A percentile compares a stretch with the other conserved stretches of the same genome.
phyloP scores from a whole-genome alignment of 1,140 invertebrate species.

The Archegozetes longisetosus region DNA sequence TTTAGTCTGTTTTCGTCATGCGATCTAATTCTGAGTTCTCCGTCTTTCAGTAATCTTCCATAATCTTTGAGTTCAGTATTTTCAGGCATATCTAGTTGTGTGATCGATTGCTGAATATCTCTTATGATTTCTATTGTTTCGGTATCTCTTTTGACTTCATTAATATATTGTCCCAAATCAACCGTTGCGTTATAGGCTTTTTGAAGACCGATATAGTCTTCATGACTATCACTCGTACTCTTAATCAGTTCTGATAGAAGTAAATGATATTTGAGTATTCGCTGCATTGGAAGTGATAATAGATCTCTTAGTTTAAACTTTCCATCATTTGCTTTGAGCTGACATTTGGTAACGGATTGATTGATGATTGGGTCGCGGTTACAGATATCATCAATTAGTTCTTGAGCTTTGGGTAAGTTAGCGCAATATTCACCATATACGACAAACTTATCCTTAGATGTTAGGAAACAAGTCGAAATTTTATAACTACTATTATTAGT shows the following conservation, averaged over 20 bases:
- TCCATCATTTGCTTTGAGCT: slow-evolving; percentile 67
- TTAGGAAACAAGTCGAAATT: slow-evolving; percentile 56
- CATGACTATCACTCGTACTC: slow-evolving; percentile 54
- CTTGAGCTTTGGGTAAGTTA: slow-evolving; percentile 64
- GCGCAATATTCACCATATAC: slow-evolving; percentile 92
- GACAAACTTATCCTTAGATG: slow-evolving; percentile 73
- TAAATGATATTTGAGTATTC: slow-evolving; percentile 91
- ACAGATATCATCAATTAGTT: slow-evolving; percentile 53
- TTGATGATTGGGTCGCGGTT: slow-evolving; percentile 41
- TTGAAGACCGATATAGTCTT: slow-evolving; percentile 63
- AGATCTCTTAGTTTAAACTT: slow-evolving; percentile 87
- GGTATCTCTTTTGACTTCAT: slow-evolving; percentile 93
- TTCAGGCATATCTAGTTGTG: slow-evolving; percentile 40
- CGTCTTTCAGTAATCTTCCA: slow-evolving; percentile 40
- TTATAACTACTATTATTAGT: slow-evolving; percentile 30
- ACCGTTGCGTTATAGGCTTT: slow-evolving; percentile 90
- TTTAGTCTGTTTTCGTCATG: slow-evolving; percentile 70
- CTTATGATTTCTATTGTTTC: slow-evolving; percentile 78
- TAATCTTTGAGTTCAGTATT: slow-evolving; percentile 67
- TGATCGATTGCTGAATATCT: slow-evolving; percentile 59
- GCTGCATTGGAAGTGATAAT: slow-evolving; percentile 90
- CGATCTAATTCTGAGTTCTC: slow-evolving; percentile 77
- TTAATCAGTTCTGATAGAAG: slow-evolving; percentile 67
- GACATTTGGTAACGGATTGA: slow-evolving; percentile 37
- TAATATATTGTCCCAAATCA: slow-evolving; percentile 90